Percentiles rank a stretch among this genome's conserved stretches.
Conservation (phyloP, 2,888 invertebrate genomes). For the Trachelus tabidus region DNA sequence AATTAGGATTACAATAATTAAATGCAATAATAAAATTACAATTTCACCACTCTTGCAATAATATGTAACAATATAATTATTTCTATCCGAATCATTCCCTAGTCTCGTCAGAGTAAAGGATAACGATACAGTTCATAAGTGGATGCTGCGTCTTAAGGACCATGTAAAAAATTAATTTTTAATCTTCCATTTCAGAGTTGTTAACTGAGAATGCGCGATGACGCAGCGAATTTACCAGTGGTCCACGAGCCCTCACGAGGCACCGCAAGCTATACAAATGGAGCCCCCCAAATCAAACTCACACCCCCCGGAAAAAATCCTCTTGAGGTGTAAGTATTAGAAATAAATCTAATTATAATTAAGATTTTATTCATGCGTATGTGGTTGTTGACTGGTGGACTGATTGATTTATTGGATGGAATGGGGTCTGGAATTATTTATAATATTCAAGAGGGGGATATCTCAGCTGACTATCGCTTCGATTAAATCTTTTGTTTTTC, state of each 20-base stretch:
- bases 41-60: too few relatives aligned
- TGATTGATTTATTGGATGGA: neutral
- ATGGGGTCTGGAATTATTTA: neutral
- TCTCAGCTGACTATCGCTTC: neutral
- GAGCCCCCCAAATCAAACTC: slow-evolving; percentile 57
- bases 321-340: slow-evolving; percentile 60
- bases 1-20: neutral
- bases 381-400: neutral
- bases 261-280: slow-evolving; percentile 59
- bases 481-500: neutral
- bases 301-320: slow-evolving; percentile 56
- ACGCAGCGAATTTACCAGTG: slow-evolving; percentile 64
- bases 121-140: neutral
- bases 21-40: too few relatives aligned
- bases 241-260: slow-evolving; percentile 61
- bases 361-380: neutral
- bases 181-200: slow-evolving; percentile 52
- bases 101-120: neutral
- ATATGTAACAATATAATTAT: neutral
- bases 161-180: neutral
- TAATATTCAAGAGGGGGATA: neutral
- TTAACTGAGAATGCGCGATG: slow-evolving; percentile 65
- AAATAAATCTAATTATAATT: neutral
- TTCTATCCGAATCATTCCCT: neutral
- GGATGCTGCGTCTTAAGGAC: neutral